Evolutionary conservation across 2,113 vertebrate species (phyloP).

Genomic region (Nyctibius bracteatus): DNA sequence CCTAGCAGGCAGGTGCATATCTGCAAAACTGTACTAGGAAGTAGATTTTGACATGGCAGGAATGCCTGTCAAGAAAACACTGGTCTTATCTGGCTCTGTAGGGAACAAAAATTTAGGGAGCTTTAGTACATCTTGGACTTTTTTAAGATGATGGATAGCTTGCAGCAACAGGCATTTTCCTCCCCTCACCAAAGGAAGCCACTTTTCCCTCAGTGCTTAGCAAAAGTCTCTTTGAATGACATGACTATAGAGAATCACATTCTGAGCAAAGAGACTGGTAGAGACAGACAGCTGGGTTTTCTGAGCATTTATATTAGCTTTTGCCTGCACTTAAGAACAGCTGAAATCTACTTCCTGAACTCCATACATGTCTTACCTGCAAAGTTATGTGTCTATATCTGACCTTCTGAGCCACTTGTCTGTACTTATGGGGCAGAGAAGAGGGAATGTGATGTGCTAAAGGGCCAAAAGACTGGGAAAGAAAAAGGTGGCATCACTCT

Average conservation of each 20-base stretch:
- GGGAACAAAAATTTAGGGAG: conserved; percentile 32
- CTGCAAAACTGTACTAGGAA: neutral
- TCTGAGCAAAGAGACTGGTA: neutral
- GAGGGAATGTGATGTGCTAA: neutral
- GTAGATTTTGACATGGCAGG: neutral
- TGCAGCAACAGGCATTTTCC: conserved; percentile 28
- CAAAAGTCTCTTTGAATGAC: conserved; percentile 50
- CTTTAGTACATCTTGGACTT: neutral
- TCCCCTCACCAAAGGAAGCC: conserved; percentile 29
- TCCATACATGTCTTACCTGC: neutral
- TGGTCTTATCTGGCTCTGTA: neutral
- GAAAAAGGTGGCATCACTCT: neutral
- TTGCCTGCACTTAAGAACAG: neutral
- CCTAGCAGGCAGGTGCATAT: neutral
- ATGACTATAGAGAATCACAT: neutral
- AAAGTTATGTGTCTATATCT: neutral
- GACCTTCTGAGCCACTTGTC: neutral
- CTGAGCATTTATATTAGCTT: neutral
- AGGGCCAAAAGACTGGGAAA: neutral
- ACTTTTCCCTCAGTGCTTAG: conserved; percentile 44
- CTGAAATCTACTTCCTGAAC: neutral
- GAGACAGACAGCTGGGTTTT: neutral
- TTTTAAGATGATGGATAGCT: conserved; percentile 36
- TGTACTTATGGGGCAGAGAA: neutral
- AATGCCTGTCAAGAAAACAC: neutral